Evolutionary conservation across 2,113 vertebrate species (phyloP).

Genomic region (Acrocephalus kingi): DNA sequence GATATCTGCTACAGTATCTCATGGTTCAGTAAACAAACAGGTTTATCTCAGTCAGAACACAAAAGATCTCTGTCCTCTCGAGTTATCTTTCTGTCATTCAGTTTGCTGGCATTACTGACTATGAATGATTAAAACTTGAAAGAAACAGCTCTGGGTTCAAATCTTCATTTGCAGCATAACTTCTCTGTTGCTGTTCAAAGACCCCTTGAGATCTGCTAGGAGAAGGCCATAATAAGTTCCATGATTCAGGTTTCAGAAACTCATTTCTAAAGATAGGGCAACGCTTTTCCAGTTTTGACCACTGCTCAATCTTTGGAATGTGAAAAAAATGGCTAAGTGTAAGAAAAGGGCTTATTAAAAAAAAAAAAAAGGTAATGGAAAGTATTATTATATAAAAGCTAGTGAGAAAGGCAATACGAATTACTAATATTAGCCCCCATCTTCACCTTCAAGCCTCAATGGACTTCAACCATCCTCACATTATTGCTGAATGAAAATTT

Average conservation of each 20-base stretch:
- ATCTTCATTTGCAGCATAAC: not conserved
- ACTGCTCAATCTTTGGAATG: not conserved
- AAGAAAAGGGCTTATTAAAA: not conserved
- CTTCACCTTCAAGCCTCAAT: conserved; percentile 5
- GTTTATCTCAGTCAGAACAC: not conserved
- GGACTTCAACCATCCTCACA: not conserved
- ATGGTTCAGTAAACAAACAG: not conserved
- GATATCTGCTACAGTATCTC: not conserved
- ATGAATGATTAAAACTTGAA: not conserved
- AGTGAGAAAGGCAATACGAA: not conserved
- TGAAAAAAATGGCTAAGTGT: not conserved
- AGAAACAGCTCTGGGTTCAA: not conserved
- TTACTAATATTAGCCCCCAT: not conserved
- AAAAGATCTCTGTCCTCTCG: not conserved
- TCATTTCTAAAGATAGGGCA: not conserved
- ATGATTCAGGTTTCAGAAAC: not conserved
- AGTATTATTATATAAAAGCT: not conserved
- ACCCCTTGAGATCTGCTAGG: not conserved
- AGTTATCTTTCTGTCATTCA: not conserved
- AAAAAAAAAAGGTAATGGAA: not conserved
- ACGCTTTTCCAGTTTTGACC: not conserved
- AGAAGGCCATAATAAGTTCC: not conserved
- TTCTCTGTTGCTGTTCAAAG: not conserved
- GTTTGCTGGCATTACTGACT: not conserved
- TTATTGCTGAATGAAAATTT: conserved; percentile 20